Evolutionary conservation across 2,888 invertebrate species (phyloP), one percentile per base, ranked within the genome.

Genomic region (Lithodes maja): DNA sequence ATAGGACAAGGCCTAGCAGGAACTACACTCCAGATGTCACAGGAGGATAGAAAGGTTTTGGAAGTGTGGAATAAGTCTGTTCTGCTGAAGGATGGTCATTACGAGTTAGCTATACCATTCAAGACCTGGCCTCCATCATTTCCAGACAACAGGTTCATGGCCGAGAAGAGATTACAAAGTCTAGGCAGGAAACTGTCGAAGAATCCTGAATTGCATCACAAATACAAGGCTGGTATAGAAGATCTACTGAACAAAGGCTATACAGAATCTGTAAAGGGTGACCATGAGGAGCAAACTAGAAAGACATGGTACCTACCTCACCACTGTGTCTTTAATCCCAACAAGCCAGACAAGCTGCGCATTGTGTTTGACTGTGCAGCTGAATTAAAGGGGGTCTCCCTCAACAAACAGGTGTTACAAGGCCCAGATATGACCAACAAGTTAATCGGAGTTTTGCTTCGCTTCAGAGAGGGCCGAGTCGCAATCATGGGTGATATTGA

Each of bases 291-390:
- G n/a, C n/a, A n/a, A n/a, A n/a, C 7, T 7, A 15, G 69, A 3
- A 79, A 50, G 12, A 52, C 69, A n/a, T 80, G 79, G 69, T 79
- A 86, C 15, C 9, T 86, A 7, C 53, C 86, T 50, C 79, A 86
- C 49, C 86, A 85, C 68, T 12, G 12, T 49, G 77, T 84, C n/a
- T n/a, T n/a, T 15, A 3, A 50, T 2, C 54, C n/a, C 2, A 85
- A 49, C 2, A 85, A 79, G 85, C 78, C 85, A 15, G 85, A 79
- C 7, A 84, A 86, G 55, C n/a, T 69, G 15, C 3, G 5, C 2
- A 69, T 86, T 1, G 79, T 86, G 1, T 86, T 79, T 55, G 77
- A 84, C n/a, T 77, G 77, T 74, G 7, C 84, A 2, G 74, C 77
- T 1, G 50, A 54, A 50, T 55, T 55, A 33, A 2, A 33, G 12